These are phyloP conservation scores for Stramonita haemastoma DNA, from an alignment of 2,888 invertebrate genomes.

Conservation along the genomic window DNA sequence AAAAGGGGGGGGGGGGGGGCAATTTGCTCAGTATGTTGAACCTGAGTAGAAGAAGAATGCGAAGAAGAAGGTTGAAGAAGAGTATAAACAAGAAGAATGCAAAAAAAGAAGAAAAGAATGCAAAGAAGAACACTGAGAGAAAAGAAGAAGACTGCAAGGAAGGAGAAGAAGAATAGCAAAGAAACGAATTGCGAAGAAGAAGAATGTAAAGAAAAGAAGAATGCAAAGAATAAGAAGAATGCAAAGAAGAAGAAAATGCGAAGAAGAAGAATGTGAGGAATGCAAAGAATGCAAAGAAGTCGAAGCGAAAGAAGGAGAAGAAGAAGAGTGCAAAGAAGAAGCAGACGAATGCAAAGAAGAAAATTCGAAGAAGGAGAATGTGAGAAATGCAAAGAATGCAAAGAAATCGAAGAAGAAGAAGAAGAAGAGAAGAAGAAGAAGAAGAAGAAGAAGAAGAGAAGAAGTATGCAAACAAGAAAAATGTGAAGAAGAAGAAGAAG, in stretches of 20 bases:
- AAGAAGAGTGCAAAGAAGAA: background rate
- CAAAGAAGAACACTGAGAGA: background rate
- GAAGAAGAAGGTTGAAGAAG: too few relatives aligned
- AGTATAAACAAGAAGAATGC: too few relatives aligned
- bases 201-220: background rate
- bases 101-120: background rate
- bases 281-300: background rate
- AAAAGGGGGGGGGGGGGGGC: background rate
- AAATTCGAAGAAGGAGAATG: background rate
- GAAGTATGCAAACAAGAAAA: background rate
- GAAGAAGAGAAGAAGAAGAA: too few relatives aligned
- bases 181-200: background rate
- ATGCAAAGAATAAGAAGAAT: background rate
- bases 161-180: too few relatives aligned
- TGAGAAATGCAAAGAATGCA: background rate
- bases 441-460: background rate
- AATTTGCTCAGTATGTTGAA: background rate
- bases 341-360: too few relatives aligned
- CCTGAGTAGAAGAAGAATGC: too few relatives aligned
- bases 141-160: too few relatives aligned
- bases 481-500: too few relatives aligned
- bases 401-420: background rate
- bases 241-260: background rate
- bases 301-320: background rate
- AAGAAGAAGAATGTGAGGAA: background rate